Percentiles rank a stretch among this genome's conserved stretches.
Conservation (phyloP, 2,797 vertebrate species). For the Cyclura pinguis region DNA sequence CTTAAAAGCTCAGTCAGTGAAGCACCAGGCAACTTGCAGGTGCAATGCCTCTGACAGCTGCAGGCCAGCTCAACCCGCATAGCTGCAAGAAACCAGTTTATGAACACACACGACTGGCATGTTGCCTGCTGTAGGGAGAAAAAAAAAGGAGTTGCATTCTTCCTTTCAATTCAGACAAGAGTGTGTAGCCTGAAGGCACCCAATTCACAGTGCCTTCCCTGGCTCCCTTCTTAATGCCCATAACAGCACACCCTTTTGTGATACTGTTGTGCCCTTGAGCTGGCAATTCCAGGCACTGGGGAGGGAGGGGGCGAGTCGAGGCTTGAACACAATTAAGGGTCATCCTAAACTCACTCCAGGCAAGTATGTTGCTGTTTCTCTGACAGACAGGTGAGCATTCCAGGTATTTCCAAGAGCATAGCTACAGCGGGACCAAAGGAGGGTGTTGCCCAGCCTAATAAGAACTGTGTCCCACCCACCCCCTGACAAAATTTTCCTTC, state of each 20-base stretch:
- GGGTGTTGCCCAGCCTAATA: too few relatives aligned
- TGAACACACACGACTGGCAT: constrained; percentile 60
- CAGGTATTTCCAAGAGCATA: not conserved
- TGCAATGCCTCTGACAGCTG: constrained; percentile 35
- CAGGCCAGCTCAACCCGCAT: constrained; percentile 38
- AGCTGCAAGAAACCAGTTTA: constrained; percentile 29
- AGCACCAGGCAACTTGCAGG: constrained; percentile 29
- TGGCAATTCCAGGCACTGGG: not conserved
- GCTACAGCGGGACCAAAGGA: too few relatives aligned
- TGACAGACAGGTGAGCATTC: constrained; percentile 57
- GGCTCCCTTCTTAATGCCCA: constrained; percentile 34
- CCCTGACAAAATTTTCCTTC: too few relatives aligned
- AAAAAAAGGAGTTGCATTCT: constrained; percentile 43
- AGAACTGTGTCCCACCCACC: too few relatives aligned
- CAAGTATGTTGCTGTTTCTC: constrained; percentile 34
- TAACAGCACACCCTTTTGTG: not conserved
- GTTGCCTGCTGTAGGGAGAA: constrained; percentile 52
- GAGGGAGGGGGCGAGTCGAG: constrained; percentile 19
- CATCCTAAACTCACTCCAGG: not conserved
- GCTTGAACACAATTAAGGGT: constrained; percentile 45
- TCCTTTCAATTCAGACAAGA: constrained; percentile 4
- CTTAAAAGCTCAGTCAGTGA: not conserved
- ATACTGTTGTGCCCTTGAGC: constrained; percentile 5
- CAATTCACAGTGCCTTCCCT: constrained; percentile 34
- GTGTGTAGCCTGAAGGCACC: constrained; percentile 39